These are phyloP conservation scores for Brachionus asplanchnoidis DNA, from an alignment of 1,140 invertebrate genomes.

Conservation along the genomic window DNA sequence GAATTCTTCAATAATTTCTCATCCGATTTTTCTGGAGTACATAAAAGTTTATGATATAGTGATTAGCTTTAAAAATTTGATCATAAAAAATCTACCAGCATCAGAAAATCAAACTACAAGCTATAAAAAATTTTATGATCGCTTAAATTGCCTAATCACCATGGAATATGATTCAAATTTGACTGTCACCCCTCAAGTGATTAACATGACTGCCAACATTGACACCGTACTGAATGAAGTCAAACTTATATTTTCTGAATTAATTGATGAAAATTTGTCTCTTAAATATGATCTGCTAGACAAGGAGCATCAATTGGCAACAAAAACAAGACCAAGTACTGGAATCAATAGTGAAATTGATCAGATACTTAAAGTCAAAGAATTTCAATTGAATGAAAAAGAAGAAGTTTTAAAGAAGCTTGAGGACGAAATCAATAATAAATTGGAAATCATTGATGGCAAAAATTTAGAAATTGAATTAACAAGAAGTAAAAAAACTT, in stretches of 20 bases:
- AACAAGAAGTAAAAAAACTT: not conserved
- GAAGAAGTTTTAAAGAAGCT: not conserved
- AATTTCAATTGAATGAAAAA: not conserved
- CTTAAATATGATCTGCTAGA: conserved; percentile 29
- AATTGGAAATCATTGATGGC: not conserved
- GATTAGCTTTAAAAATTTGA: conserved; percentile 48
- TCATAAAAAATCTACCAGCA: conserved; percentile 48
- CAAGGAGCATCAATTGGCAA: not conserved
- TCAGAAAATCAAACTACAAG: conserved; percentile 48
- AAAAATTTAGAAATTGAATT: not conserved
- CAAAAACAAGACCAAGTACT: conserved; percentile 7
- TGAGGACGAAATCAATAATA: not conserved
- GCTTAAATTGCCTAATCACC: conserved; percentile 48
- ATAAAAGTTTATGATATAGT: conserved; percentile 49
- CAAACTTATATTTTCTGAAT: not conserved
- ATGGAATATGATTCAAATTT: conserved; percentile 47
- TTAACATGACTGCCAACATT: conserved; percentile 49
- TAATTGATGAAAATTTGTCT: conserved; percentile 3
- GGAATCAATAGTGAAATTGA: not conserved
- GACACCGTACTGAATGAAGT: conserved; percentile 42
- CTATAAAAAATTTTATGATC: conserved; percentile 44
- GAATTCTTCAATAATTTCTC: conserved; percentile 25
- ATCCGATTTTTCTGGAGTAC: conserved; percentile 51
- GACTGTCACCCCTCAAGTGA: conserved; percentile 49
- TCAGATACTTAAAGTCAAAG: not conserved